Conservation (phyloP, 2,797 vertebrate genomes). For the Eremophila alpestris region DNA sequence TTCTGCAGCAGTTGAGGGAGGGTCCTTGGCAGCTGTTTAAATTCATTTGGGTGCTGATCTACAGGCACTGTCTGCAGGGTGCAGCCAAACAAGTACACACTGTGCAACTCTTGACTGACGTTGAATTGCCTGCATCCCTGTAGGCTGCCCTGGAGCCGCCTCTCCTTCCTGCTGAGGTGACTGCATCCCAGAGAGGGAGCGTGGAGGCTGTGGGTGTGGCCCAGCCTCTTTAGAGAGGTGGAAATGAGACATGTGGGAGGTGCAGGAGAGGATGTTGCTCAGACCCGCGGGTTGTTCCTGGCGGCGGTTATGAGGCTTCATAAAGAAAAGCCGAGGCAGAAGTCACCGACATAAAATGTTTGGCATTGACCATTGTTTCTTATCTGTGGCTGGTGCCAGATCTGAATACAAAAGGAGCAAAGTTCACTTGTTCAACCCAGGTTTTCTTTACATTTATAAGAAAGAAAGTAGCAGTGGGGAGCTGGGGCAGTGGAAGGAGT, state of each 20-base stretch:
- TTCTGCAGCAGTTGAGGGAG: not conserved
- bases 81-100: not conserved
- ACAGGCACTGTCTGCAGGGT: not conserved
- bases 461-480: not conserved
- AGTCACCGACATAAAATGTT: not conserved
- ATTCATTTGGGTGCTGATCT: not conserved
- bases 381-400: not conserved
- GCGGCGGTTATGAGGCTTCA: not conserved
- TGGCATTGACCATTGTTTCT: not conserved
- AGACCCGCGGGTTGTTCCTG: not conserved
- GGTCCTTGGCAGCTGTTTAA: not conserved
- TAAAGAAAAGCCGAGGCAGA: not conserved
- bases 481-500: not conserved
- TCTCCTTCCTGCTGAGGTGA: not conserved
- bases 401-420: conserved; percentile 21
- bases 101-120: not conserved
- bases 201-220: not conserved
- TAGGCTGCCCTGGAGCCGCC: rapidly evolving
- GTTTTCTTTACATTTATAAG: not conserved
- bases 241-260: not conserved
- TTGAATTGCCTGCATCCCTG: not conserved
- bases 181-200: not conserved
- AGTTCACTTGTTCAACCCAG: conserved; percentile 15
- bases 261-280: not conserved
- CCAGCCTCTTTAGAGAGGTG: not conserved